Evolutionary conservation across 2,797 vertebrate genomes (phyloP).

Genomic region (Lepilemur ruficaudatus): DNA sequence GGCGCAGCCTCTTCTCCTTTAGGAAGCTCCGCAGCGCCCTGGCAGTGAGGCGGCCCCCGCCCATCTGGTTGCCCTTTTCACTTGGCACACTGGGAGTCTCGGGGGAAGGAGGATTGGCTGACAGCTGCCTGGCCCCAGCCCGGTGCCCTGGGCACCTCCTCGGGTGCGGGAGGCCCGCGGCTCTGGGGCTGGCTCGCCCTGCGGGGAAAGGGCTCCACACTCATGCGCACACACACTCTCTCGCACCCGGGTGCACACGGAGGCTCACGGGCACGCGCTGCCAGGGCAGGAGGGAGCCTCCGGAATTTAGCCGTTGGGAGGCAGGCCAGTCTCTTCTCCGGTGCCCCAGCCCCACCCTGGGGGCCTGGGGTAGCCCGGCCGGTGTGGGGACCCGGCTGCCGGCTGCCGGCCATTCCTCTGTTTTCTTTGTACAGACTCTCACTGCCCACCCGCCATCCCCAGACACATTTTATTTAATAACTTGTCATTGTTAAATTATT

Average conservation of each 20-base stretch:
- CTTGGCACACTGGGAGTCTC: not conserved
- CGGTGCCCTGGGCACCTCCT: not conserved
- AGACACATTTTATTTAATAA: slow-evolving; percentile 88
- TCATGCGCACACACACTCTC: not conserved
- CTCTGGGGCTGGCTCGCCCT: not conserved
- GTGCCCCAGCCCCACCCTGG: not conserved
- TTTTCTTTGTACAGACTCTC: slow-evolving; percentile 86
- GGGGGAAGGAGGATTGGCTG: not conserved
- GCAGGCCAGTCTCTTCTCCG: not conserved
- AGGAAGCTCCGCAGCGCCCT: not conserved
- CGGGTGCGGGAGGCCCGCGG: not conserved
- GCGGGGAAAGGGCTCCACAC: not conserved
- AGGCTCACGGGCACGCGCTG: not conserved
- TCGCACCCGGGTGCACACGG: not conserved
- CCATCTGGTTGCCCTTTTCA: not conserved
- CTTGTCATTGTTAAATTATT: slow-evolving; percentile 90
- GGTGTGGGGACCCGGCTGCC: not conserved
- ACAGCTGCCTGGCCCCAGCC: not conserved
- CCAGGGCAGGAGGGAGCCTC: not conserved
- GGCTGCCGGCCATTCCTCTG: slow-evolving; percentile 50
- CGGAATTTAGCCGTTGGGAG: not conserved
- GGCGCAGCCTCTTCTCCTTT: not conserved
- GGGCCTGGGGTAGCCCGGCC: not conserved
- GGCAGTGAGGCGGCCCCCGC: not conserved
- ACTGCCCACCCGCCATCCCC: slow-evolving; percentile 81